phyloP scores from a whole-genome alignment of 2,797 vertebrate species.

The Poeciliopsis infans region DNA sequence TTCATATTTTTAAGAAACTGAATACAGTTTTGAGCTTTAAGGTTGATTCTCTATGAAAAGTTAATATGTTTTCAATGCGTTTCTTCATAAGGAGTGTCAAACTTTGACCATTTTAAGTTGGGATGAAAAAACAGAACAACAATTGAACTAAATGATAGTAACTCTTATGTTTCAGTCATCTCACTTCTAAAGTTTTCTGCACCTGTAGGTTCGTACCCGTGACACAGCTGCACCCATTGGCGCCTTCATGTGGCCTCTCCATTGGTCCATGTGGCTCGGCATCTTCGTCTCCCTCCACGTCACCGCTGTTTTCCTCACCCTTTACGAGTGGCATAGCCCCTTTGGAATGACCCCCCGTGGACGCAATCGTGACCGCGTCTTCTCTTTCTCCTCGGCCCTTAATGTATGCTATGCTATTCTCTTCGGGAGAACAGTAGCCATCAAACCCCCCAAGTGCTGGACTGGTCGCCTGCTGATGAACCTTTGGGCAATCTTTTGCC shows the following conservation, averaged over 20 bases:
- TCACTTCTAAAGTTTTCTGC: constrained; percentile 6
- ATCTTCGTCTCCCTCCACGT: constrained; percentile 97
- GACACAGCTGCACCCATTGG: constrained; percentile 97
- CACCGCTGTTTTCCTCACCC: constrained; percentile 94
- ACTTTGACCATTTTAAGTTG: background rate
- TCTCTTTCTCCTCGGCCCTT: constrained; percentile 96
- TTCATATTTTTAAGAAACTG: background rate
- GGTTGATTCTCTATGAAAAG: background rate
- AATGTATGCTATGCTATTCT: constrained; percentile 97
- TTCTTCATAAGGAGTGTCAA: background rate
- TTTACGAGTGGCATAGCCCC: constrained; percentile 98
- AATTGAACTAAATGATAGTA: background rate
- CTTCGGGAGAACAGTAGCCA: constrained; percentile 94
- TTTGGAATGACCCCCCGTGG: constrained; percentile 97
- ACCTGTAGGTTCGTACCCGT: constrained; percentile 85
- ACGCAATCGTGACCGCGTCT: constrained; percentile 91
- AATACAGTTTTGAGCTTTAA: background rate
- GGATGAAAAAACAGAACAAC: background rate
- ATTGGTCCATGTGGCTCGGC: constrained; percentile 99
- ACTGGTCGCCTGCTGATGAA: constrained; percentile 98
- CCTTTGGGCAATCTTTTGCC: constrained; percentile 98
- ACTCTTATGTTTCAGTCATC: background rate
- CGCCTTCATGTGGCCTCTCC: constrained; percentile 99
- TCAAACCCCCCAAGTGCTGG: constrained; percentile 98
- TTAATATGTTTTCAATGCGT: background rate